phyloP scores from a whole-genome alignment of 2,113 vertebrate genomes.

The Pholis gunnellus region DNA sequence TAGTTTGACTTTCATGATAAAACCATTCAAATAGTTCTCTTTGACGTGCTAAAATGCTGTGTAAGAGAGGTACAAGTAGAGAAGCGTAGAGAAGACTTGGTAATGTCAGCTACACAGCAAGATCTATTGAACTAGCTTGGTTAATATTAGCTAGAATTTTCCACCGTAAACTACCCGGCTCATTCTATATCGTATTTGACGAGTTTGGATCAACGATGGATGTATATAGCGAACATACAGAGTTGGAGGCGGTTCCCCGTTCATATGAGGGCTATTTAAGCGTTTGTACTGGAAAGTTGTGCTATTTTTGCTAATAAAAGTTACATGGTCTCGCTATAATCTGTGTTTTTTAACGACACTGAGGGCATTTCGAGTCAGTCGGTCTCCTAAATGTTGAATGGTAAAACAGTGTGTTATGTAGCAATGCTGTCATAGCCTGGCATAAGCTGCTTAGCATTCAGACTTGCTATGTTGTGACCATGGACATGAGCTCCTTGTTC shows the following conservation, averaged over 20 bases:
- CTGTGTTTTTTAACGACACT: background rate
- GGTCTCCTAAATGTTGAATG: conserved; percentile 11
- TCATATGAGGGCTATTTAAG: too few species aligned
- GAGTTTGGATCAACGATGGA: too few species aligned
- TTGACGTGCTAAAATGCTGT: background rate
- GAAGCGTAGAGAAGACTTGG: background rate
- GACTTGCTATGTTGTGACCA: conserved; percentile 38
- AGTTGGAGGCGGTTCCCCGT: too few species aligned
- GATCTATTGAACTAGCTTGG: background rate
- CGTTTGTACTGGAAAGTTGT: too few species aligned
- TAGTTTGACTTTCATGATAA: background rate
- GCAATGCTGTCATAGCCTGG: background rate
- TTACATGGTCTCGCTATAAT: background rate
- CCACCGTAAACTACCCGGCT: too few species aligned
- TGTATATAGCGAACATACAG: too few species aligned
- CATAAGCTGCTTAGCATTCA: conserved; percentile 45
- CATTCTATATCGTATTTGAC: too few species aligned
- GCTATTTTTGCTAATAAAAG: background rate
- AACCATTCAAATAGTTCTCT: background rate
- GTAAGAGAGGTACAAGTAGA: background rate
- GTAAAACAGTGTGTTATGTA: conserved; percentile 11
- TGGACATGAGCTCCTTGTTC: background rate
- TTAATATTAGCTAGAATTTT: too few species aligned
- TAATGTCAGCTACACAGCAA: background rate
- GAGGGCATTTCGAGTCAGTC: conserved; percentile 5